These are phyloP conservation scores for Incurvaria masculella DNA, from an alignment of 2,888 invertebrate species.

Conservation along the genomic window DNA sequence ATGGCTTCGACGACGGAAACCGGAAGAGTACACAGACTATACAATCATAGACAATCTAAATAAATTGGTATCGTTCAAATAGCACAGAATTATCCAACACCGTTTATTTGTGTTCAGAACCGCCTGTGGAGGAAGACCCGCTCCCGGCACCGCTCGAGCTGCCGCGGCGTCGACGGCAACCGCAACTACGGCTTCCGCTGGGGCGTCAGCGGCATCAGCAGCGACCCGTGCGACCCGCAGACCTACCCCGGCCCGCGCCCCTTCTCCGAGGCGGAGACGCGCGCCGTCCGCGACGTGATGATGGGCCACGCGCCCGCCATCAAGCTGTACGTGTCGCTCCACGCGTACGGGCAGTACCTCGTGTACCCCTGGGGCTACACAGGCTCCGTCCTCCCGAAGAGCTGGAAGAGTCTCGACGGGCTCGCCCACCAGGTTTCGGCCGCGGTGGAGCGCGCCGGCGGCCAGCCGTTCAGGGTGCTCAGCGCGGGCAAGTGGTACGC, in stretches of 20 bases:
- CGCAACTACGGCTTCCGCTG: slow-evolving; percentile 68
- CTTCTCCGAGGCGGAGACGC: slow-evolving; percentile 62
- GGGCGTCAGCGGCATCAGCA: slow-evolving; percentile 64
- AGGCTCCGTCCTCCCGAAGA: slow-evolving; percentile 38
- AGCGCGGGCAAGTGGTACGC: slow-evolving; percentile 56
- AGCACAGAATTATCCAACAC: not conserved
- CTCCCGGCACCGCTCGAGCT: slow-evolving; percentile 31
- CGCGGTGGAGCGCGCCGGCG: slow-evolving; percentile 41
- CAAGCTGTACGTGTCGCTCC: slow-evolving; percentile 65
- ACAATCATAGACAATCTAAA: too few relatives aligned
- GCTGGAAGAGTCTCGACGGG: slow-evolving; percentile 41
- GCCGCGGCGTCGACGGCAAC: slow-evolving; percentile 66
- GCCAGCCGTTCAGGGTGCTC: slow-evolving; percentile 40
- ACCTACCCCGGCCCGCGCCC: slow-evolving; percentile 57
- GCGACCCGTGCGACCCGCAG: slow-evolving; percentile 53
- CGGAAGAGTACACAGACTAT: too few relatives aligned
- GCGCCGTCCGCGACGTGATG: slow-evolving; percentile 53
- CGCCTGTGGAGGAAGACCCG: slow-evolving; percentile 65
- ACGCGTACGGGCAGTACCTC: slow-evolving; percentile 64
- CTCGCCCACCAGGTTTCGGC: slow-evolving; percentile 37
- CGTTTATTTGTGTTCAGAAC: slow-evolving; percentile 35
- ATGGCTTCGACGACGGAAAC: too few relatives aligned
- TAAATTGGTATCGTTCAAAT: not conserved
- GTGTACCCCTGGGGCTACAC: slow-evolving; percentile 65
- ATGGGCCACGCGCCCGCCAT: slow-evolving; percentile 42